Evolutionary conservation across 1,140 invertebrate species (phyloP).

Genomic region (Apis dorsata): DNA sequence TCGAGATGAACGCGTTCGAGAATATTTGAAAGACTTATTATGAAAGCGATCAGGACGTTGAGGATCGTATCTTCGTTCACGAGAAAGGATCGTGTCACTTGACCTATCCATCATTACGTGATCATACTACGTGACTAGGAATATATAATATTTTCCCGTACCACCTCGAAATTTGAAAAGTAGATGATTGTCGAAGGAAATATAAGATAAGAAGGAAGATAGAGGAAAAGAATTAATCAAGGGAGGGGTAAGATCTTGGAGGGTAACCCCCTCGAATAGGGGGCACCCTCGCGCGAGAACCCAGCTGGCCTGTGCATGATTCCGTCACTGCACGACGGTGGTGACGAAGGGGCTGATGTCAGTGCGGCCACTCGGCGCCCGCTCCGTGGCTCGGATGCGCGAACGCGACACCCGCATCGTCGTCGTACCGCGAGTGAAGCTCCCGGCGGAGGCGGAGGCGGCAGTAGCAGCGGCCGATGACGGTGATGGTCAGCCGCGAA

Average conservation of each 20-base stretch:
- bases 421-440: slow-evolving; percentile 49
- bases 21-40: not conserved
- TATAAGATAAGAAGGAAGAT: not conserved
- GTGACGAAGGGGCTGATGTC: slow-evolving; percentile 66
- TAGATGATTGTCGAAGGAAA: not conserved
- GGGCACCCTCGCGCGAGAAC: slow-evolving; percentile 11
- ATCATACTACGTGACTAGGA: no score
- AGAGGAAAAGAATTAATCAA: not conserved
- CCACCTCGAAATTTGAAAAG: not conserved
- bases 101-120: not conserved
- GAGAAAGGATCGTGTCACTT: not conserved
- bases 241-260: not conserved
- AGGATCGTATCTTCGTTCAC: not conserved
- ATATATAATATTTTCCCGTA: no score
- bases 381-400: slow-evolving; percentile 75
- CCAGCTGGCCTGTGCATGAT: slow-evolving; percentile 39
- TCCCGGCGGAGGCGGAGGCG: slow-evolving; percentile 27
- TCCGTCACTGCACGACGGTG: slow-evolving; percentile 58
- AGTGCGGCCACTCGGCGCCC: slow-evolving; percentile 72
- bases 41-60: not conserved
- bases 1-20: not conserved
- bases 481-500: slow-evolving; percentile 59
- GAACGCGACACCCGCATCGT: slow-evolving; percentile 61
- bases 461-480: slow-evolving; percentile 14
- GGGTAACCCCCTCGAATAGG: slow-evolving; percentile 13